Base-by-base conservation (phyloP, 2,888 invertebrate species). In the Lasioglossum morio region DNA sequence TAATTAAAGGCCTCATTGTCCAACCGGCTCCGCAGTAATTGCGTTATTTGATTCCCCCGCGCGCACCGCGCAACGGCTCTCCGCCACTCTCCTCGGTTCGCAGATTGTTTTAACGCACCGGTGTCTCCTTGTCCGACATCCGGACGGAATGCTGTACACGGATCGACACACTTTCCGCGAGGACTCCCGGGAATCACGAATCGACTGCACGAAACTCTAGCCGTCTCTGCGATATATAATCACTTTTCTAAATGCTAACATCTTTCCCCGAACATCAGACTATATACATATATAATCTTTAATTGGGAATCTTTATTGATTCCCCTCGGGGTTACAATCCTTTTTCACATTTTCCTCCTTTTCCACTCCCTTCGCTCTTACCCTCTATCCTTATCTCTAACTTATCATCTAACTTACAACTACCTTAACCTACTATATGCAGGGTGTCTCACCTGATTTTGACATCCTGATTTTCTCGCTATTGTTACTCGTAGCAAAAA, bases 1-100 rank as follows among this genome's bases (percentile, higher is more conserved):
- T 84, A 84, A 84, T 84, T 82, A 82, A 77, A 84, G 57, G 23
- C 57, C 60, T 69, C 76, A 46, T 82, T 83, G 83, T 82, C 43
- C 53, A 76, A 82, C 76, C 16, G 53, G 23, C 37, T 10, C 23
- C 30, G 43, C 43, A 63, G 72, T 76, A 72, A 76, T 40, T 72
- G 53, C 76, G 48, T 60, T 72, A 72, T 53, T 82, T 63, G 27
- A 77, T 14, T 19, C 40, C 34, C 46, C 4, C 30, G 7, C 53
- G 53, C 53, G 2, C 53, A 8, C 2, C 53, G 53, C 53, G 53
- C 53, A 3, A 3, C 23, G 53, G 10, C 23, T 53, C 27, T 72
- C 63, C 48, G 63, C 19, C 70, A n/a, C n/a, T 27, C 14, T 27
- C 43, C 72, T 27, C 72, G 46, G 10, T 69, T 69, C 37, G 37